Evolutionary conservation across 2,797 vertebrate genomes (phyloP).

Genomic region (Pygocentrus nattereri): DNA sequence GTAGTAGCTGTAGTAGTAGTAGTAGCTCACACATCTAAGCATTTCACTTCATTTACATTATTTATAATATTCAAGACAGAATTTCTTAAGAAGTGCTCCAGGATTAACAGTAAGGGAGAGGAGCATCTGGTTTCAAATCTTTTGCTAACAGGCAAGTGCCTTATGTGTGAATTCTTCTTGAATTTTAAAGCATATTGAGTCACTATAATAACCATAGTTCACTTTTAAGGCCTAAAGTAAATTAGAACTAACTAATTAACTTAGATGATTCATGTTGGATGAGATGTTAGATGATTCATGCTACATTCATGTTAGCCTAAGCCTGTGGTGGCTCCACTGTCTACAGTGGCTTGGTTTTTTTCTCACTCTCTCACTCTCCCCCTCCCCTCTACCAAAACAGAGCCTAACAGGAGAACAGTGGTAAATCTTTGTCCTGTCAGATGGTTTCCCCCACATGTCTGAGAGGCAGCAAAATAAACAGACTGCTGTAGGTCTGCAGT

Average conservation of each 20-base stretch:
- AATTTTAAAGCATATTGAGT: neutral
- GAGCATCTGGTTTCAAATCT: no score
- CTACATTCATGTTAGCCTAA: conserved; percentile 1
- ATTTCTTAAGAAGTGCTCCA: no score
- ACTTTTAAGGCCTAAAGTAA: neutral
- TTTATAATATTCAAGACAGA: conserved; percentile 24
- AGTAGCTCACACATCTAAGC: neutral
- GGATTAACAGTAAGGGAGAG: no score
- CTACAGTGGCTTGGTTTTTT: neutral
- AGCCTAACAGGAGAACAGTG: conserved; percentile 38
- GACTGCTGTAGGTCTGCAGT: conserved; percentile 89
- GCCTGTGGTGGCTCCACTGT: neutral
- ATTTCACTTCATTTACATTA: conserved; percentile 16
- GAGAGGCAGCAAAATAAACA: conserved; percentile 85
- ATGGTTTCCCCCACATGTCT: conserved; percentile 62
- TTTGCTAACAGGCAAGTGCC: no score
- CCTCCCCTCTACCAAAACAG: neutral
- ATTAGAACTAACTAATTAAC: neutral
- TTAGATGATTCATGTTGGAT: neutral
- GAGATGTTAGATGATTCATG: neutral
- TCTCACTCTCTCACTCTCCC: neutral
- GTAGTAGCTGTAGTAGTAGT: no score
- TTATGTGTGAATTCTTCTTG: no score
- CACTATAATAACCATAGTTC: conserved; percentile 15
- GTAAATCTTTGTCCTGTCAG: conserved; percentile 72